A percentile compares a stretch with the other conserved stretches of the same genome.
Conservation (phyloP, 64 coral and sea anemone species). For the Stichodactyla helianthus region DNA sequence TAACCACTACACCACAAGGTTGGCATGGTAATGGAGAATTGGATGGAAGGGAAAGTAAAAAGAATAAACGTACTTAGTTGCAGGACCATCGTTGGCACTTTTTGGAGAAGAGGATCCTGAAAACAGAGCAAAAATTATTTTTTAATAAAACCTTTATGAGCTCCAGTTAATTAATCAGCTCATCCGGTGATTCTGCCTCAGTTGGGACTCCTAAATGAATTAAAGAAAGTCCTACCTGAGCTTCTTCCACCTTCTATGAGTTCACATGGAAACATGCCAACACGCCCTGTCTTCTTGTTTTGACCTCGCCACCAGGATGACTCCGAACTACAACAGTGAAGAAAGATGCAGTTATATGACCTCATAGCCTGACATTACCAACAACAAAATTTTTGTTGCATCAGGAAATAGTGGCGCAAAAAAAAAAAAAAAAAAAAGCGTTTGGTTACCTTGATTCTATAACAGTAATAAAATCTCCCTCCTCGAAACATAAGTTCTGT, state of each 20-base stretch:
- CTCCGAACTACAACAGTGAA: conserved; percentile 34
- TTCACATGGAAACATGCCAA: conserved; percentile 77
- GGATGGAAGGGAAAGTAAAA: background rate
- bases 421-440: too few relatives aligned
- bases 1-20: too few relatives aligned
- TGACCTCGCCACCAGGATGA: conserved; percentile 87
- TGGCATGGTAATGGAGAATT: too few relatives aligned
- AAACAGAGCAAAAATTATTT: background rate
- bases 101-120: background rate
- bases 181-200: too few relatives aligned
- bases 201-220: too few relatives aligned
- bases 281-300: conserved; percentile 62
- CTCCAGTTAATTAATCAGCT: background rate
- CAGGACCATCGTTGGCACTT: background rate
- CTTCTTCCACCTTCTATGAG: conserved; percentile 66
- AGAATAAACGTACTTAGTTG: background rate
- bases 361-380: background rate
- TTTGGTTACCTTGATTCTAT: conserved; percentile 71
- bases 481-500: conserved; percentile 60
- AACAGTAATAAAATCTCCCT: conserved; percentile 69
- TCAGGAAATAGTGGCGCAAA: background rate
- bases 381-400: background rate
- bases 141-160: background rate
- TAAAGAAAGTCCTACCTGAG: conserved; percentile 35
- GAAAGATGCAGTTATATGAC: background rate